Evolutionary conservation across 2,888 invertebrate genomes (phyloP), one percentile per base, ranked within the genome.

Genomic region (Eumerus sabulonum): DNA sequence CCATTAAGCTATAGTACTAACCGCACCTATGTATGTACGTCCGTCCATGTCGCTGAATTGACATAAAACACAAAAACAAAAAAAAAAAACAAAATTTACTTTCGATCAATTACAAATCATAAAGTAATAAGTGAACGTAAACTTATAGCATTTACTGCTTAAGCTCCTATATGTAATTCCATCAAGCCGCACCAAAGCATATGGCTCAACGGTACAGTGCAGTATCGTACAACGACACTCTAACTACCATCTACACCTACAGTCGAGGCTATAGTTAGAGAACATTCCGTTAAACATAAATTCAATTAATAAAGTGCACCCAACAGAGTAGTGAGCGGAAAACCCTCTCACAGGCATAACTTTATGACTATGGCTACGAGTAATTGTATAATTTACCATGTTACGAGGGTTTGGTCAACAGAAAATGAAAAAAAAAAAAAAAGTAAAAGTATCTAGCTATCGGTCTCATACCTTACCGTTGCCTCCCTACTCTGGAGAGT

Each of bases 271-370:
- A 27, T 27, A 27, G 27, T 27, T 27, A 27, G 27, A 27, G 27
- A 27, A 27, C 27, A 27, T 27, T 27, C 38, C 38, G 17, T 38
- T 53, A 40, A 42, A 45, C 56, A 48, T 67, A 72, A 77, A 77
- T 63, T 72, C 72, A 72, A 77, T 72, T 72, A 72, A 77, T 67
- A 72, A 67, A 67, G 40, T 67, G 62, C 56, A 60, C 72, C 38
- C 44, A 19, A 27, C 36, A 54, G 45, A 19, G 40, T 38, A 9
- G 17, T 42, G 63, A 12, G 50, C 38, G 13, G 19, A 0, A 57
- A 44, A 27, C 64, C 45, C 51, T 51, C 51, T 56, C 27, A 38
- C 51, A 12, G 57, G 36, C 50, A 56, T 63, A 60, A 51, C 38
- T 57, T 48, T 62, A 77, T 7, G 27, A 27, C 3, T 27, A 27